Percentiles rank a stretch among this genome's conserved stretches.
Conservation (phyloP, 2,797 vertebrate species). For the Podargus strigoides region DNA sequence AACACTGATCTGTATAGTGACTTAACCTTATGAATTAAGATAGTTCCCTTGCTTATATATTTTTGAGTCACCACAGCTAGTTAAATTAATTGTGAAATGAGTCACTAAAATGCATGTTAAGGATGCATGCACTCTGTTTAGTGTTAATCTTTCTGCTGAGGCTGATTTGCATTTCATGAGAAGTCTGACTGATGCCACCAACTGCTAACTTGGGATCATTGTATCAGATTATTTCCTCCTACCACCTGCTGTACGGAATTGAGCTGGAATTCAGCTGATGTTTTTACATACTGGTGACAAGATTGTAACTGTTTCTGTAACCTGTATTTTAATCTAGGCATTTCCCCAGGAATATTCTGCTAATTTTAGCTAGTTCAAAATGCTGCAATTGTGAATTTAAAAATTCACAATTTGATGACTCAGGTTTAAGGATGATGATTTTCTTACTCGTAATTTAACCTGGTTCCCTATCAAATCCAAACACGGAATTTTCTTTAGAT, state of each 20-base stretch:
- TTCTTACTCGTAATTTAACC: background rate
- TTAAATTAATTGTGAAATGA: background rate
- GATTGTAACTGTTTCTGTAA: background rate
- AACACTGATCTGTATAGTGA: background rate
- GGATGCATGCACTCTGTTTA: background rate
- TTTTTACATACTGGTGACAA: background rate
- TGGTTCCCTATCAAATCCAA: background rate
- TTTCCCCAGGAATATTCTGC: background rate
- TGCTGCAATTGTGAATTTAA: background rate
- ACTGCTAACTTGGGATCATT: slow-evolving; percentile 12
- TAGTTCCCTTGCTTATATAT: background rate
- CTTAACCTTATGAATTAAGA: background rate
- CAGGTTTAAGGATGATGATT: background rate
- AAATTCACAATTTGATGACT: background rate
- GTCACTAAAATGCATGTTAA: background rate
- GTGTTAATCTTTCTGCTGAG: background rate
- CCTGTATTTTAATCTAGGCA: background rate
- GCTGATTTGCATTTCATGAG: background rate
- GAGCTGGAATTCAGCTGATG: background rate
- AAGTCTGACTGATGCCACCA: slow-evolving; percentile 30
- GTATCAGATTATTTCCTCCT: slow-evolving; percentile 9
- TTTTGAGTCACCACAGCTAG: background rate
- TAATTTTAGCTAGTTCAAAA: background rate
- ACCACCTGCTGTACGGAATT: slow-evolving; percentile 1
- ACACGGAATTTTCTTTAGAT: background rate